phyloP scores from a whole-genome alignment of 2,113 vertebrate species.

The Apeltes quadracus region DNA sequence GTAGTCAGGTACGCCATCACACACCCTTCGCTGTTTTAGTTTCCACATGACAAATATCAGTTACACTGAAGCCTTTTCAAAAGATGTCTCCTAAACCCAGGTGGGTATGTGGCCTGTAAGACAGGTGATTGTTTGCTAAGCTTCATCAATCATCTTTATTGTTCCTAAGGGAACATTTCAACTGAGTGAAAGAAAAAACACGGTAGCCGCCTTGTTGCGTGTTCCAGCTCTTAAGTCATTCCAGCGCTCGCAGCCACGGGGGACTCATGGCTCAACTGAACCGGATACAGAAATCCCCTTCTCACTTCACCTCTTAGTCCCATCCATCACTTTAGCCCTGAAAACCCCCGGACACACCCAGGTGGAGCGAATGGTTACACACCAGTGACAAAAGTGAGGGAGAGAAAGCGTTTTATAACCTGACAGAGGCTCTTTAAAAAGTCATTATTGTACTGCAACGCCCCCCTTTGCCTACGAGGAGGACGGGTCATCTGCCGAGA shows the following conservation, averaged over 20 bases:
- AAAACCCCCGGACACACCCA: conserved; percentile 39
- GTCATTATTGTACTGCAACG: conserved; percentile 33
- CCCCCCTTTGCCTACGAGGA: conserved; percentile 24
- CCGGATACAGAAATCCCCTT: conserved; percentile 50
- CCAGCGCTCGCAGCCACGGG: conserved; percentile 17
- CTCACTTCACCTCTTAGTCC: conserved; percentile 37
- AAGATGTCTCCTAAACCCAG: conserved; percentile 23
- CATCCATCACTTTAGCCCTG: conserved; percentile 55
- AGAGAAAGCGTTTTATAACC: conserved; percentile 46
- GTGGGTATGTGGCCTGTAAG: conserved; percentile 29
- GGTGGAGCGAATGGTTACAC: conserved; percentile 60
- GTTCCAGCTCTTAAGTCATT: conserved; percentile 56
- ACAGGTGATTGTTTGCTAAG: conserved; percentile 34
- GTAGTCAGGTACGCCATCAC: conserved; percentile 77
- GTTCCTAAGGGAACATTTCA: conserved; percentile 10
- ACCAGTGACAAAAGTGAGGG: conserved; percentile 42
- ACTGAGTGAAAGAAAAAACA: conserved; percentile 12
- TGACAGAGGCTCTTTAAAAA: conserved; percentile 66
- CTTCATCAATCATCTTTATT: conserved; percentile 55
- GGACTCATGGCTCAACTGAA: conserved; percentile 54
- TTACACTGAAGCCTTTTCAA: conserved; percentile 19
- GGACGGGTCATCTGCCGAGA: conserved; percentile 49
- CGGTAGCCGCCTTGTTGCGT: conserved; percentile 44
- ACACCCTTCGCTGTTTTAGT: conserved; percentile 21
- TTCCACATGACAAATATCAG: conserved; percentile 10